Base-by-base conservation (phyloP, 2,888 invertebrate species). In the Harpalus rubripes region DNA sequence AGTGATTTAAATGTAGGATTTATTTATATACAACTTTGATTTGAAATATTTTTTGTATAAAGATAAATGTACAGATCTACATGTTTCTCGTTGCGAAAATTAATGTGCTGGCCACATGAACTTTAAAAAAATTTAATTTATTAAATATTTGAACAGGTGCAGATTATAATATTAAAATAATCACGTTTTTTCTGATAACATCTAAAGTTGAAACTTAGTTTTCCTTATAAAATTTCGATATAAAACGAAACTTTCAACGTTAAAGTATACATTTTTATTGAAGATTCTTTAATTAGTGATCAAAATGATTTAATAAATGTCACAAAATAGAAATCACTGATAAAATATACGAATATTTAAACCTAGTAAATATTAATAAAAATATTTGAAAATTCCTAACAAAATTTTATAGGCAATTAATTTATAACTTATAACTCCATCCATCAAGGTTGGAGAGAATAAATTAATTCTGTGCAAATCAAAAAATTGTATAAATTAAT, bases 271-370 rank as follows among this genome's bases (percentile, higher is more conserved):
- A 32, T n/a, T 68, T 65, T 68, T 68, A 68, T 68, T 68, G 68
- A 68, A 68, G 68, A 39, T 68, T 32, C 32, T 26, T 32, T 39
- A 68, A 68, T 68, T 39, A 32, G 32, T 68, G 68, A 68, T 68
- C 68, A 68, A 68, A 68, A 68, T 68, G 68, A 39, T 68, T 68
- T 39, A 68, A 68, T 68, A 68, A 68, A 68, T 68, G 68, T 68
- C 68, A 68, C 32, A 68, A 68, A 68, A 39, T 68, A 68, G 68
- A 68, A 68, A 68, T 68, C 68, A 68, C 68, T 68, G 39, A 68
- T 68, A 32, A 68, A 68, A 68, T 68, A 68, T 68, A 32, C 32
- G 68, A 68, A 41, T 68, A 68, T 6, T 39, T 68, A 68, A 32
- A 26, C 1, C 68, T 68, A 68, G 32, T 68, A 68, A 68, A 68